Evolutionary conservation across 2,113 vertebrate genomes (phyloP).

Genomic region (Mugil cephalus): DNA sequence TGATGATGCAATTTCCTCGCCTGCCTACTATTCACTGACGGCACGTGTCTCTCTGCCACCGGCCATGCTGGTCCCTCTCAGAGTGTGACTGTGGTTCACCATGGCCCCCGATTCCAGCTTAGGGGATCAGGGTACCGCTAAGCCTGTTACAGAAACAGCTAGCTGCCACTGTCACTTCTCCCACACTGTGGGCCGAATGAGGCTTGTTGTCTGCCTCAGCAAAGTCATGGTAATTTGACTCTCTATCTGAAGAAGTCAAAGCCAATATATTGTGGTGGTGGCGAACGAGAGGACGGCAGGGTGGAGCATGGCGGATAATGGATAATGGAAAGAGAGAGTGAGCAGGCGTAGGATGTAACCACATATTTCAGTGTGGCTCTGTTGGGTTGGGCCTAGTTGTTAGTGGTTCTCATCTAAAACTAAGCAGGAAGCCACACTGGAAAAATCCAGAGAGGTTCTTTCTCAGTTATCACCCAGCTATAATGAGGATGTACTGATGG

Average conservation of each 20-base stretch:
- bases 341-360: slow-evolving; percentile 60
- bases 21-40: slow-evolving; percentile 32
- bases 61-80: slow-evolving; percentile 47
- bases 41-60: slow-evolving; percentile 41
- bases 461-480: slow-evolving; percentile 54
- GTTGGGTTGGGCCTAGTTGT: slow-evolving; percentile 65
- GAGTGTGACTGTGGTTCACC: slow-evolving; percentile 46
- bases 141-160: slow-evolving; percentile 62
- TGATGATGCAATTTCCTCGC: slow-evolving; percentile 73
- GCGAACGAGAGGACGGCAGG: slow-evolving; percentile 63
- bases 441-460: slow-evolving; percentile 58
- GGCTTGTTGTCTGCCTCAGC: slow-evolving; percentile 28
- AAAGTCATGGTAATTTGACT: slow-evolving; percentile 67
- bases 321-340: slow-evolving; percentile 63
- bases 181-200: slow-evolving; percentile 17
- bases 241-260: slow-evolving; percentile 55
- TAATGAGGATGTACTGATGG: slow-evolving; percentile 38
- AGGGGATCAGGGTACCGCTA: slow-evolving; percentile 58
- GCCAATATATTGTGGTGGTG: slow-evolving; percentile 58
- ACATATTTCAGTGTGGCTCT: slow-evolving; percentile 61
- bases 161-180: slow-evolving; percentile 56
- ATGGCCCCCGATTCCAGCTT: slow-evolving; percentile 46
- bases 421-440: slow-evolving; percentile 68
- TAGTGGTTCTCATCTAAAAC: slow-evolving; percentile 71
- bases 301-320: slow-evolving; percentile 66